Evolutionary conservation across 1,140 invertebrate genomes (phyloP), one percentile per base, ranked within the genome.

Genomic region (Caenorhabditis briggsae): DNA sequence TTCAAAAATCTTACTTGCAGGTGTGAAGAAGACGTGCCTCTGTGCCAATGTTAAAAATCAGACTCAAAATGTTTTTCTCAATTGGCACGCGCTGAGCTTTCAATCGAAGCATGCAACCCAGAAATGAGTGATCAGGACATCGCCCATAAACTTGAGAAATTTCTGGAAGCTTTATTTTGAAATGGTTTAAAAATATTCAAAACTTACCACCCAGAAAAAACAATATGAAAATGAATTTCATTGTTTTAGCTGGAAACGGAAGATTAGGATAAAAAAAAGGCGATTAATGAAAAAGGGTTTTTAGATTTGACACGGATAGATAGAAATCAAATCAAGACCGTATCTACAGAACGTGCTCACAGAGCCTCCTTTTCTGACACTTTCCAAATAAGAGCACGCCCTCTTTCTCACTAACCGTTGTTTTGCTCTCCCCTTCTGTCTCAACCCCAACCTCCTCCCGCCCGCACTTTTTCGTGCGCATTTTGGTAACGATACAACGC

Each of bases 1-100:
- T 46, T 20, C 7, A 43, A 53, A 53, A 11, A 2, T 74, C 86
- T 78, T 23, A 88, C 88, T 83, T 88, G 86, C 88, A 88, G 33
- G 88, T 88, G 20, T 88, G 86, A 6, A 88, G 53, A 18, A 88
- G 55, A 16, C 82, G 56, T n/a, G 88, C 88, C 70, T 88, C 88
- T 25, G 82, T 87, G 23, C 74, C 83, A 55, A 88, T 87, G 20
- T 70, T 85, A 82, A 88, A 88, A 18, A 88, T 82, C 9, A 88
- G 41, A 64, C 48, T 88, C 82, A 88, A 41, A 20, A 88, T 88
- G 46, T 88, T 88, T 48, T 82, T 84, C 74, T 88, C 88, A 8
- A 88, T 85, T 18, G 86, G 88, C 11, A 88, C 88, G 41, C 86
- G 23, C 33, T 88, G 88, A n/a, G 88, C 82, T 48, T 87, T 87